Percentiles rank a stretch among this genome's conserved stretches.
phyloP scores from a whole-genome alignment of 2,797 vertebrate species.

The Falco peregrinus region DNA sequence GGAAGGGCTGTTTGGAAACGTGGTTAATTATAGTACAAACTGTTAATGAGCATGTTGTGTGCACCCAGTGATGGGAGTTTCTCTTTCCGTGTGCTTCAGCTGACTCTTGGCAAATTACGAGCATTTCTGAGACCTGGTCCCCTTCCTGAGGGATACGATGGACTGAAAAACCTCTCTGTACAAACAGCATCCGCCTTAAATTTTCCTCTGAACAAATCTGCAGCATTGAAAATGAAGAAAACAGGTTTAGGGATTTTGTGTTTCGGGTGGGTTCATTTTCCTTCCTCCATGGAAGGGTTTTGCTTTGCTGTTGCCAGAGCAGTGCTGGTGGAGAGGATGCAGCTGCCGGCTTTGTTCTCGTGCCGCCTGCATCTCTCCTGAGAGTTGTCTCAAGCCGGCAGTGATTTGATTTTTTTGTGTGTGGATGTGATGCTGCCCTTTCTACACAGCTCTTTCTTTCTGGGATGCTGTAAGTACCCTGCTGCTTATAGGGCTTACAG shows the following conservation, averaged over 20 bases:
- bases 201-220: background rate
- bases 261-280: background rate
- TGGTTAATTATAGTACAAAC: background rate
- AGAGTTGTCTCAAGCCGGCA: background rate
- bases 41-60: fast-evolving
- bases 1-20: background rate
- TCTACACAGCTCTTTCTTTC: background rate
- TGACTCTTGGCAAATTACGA: background rate
- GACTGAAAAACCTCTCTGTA: background rate
- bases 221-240: background rate
- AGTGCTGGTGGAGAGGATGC: background rate
- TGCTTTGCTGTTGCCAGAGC: fast-evolving
- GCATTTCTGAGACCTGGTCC: background rate
- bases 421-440: background rate
- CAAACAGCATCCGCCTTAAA: background rate
- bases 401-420: background rate
- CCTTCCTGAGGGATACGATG: fast-evolving
- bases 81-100: background rate
- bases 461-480: background rate
- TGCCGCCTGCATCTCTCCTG: fast-evolving
- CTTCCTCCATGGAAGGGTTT: background rate
- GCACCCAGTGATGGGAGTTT: fast-evolving
- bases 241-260: background rate
- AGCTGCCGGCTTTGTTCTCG: background rate
- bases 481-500: background rate